Percentiles rank a stretch among this genome's conserved stretches.
Evolutionary conservation across 2,797 vertebrate species (phyloP).

Genomic region (Mus minutoides): DNA sequence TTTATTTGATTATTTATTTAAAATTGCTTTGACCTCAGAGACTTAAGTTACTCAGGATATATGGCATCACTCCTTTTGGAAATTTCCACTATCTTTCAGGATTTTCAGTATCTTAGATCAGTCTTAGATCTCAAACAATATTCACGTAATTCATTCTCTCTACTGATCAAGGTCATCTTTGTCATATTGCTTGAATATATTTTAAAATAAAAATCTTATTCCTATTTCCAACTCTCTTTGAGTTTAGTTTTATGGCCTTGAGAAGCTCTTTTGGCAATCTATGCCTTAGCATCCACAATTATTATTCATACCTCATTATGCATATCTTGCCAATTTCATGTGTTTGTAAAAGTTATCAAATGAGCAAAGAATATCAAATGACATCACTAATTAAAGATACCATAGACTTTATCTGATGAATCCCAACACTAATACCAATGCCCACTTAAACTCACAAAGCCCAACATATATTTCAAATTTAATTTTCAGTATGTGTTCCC

Average conservation of each 20-base stretch:
- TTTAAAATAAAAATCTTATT: constrained; percentile 34
- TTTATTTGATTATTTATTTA: constrained; percentile 10
- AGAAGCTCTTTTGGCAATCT: not conserved
- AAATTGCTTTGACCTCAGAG: not conserved
- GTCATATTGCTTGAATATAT: not conserved
- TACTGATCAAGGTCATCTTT: not conserved
- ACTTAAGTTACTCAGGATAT: not conserved
- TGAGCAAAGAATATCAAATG: not conserved
- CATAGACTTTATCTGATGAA: constrained; percentile 11
- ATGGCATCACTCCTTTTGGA: not conserved
- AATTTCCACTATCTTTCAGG: not conserved
- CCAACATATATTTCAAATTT: constrained; percentile 20
- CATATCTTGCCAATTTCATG: not conserved
- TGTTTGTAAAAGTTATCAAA: not conserved
- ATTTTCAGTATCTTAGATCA: constrained; percentile 3
- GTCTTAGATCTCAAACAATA: not conserved
- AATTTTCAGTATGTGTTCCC: not conserved
- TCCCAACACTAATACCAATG: not conserved
- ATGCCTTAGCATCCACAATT: not conserved
- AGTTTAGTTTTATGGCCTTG: not conserved
- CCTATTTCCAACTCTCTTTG: not conserved
- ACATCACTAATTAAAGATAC: not conserved
- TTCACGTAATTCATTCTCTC: not conserved
- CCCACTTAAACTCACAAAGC: not conserved
- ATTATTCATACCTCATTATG: not conserved